Conservation (phyloP, 2,888 invertebrate genomes). For the Spodoptera picta region DNA sequence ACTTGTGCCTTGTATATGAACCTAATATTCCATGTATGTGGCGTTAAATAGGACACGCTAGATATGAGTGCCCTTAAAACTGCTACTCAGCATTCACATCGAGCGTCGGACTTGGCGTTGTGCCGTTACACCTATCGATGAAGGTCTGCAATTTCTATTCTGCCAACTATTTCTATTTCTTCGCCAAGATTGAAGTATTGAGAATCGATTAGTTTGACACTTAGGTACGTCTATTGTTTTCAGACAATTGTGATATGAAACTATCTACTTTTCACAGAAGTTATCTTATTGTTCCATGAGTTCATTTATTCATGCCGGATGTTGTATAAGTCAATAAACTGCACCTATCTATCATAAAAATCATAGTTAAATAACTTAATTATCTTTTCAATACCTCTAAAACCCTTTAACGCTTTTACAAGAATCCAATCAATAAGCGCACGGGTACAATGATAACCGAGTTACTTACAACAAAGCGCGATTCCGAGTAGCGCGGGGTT, state of each 20-base stretch:
- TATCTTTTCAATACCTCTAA: too few relatives aligned
- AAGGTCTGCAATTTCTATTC: constrained; percentile 70
- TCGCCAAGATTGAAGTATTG: constrained; percentile 68
- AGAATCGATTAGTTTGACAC: constrained; percentile 57
- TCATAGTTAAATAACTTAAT: too few relatives aligned
- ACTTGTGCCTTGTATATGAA: constrained; percentile 15
- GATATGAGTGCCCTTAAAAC: constrained; percentile 50
- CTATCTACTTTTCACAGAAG: constrained; percentile 1
- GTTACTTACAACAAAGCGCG: too few relatives aligned
- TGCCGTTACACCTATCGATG: constrained; percentile 68
- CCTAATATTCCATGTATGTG: constrained; percentile 25
- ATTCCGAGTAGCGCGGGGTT: too few relatives aligned
- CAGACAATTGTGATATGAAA: constrained; percentile 9
- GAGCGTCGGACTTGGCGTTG: constrained; percentile 68
- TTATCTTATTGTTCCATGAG: background rate
- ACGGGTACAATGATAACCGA: too few relatives aligned
- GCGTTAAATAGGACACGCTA: constrained; percentile 30
- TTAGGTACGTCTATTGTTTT: constrained; percentile 7
- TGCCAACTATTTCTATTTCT: constrained; percentile 77
- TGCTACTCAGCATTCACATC: constrained; percentile 43
- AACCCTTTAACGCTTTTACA: too few relatives aligned
- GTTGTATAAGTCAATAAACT: too few relatives aligned
- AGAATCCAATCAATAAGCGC: too few relatives aligned
- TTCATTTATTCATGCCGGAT: too few relatives aligned
- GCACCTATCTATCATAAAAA: too few relatives aligned